Percentiles rank a stretch among this genome's conserved stretches.
Evolutionary conservation across 2,888 invertebrate genomes (phyloP).

Genomic region (Tribolium freemani): DNA sequence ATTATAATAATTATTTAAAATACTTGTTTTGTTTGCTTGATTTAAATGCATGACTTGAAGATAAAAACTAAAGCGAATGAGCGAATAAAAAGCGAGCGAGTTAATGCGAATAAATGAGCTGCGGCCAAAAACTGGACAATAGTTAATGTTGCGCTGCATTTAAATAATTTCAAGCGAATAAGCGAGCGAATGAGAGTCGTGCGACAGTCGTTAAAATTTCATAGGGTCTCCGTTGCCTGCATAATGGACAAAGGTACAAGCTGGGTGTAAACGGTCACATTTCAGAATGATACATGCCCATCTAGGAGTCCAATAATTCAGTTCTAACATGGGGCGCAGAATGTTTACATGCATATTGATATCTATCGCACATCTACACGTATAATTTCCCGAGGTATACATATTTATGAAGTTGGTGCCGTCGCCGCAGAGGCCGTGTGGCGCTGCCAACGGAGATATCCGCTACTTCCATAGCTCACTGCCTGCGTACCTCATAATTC

Average conservation of each 20-base stretch:
- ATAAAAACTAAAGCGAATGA: too few species aligned
- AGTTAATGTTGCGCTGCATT: too few species aligned
- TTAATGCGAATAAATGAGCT: too few species aligned
- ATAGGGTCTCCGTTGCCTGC: conserved; percentile 36
- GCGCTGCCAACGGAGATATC: conserved; percentile 61
- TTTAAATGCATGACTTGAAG: too few species aligned
- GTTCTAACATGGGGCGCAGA: conserved; percentile 65
- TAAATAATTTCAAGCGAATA: too few species aligned
- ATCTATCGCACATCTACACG: conserved; percentile 68
- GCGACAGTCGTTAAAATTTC: too few species aligned
- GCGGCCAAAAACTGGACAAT: too few species aligned
- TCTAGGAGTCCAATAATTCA: conserved; percentile 64
- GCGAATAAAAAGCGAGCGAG: too few species aligned
- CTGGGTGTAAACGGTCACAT: conserved; percentile 52
- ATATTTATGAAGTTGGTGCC: conserved; percentile 65
- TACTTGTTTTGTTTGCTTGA: too few species aligned
- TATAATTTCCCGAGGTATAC: conserved; percentile 66
- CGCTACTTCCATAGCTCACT: conserved; percentile 62
- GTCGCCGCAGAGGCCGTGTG: conserved; percentile 50
- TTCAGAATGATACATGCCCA: conserved; percentile 56
- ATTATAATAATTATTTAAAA: too few species aligned
- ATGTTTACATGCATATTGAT: conserved; percentile 70
- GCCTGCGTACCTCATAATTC: conserved; percentile 65
- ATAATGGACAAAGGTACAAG: conserved; percentile 47
- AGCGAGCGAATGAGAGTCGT: too few species aligned